phyloP scores from a whole-genome alignment of 2,888 invertebrate species.

The Sipunculus nudus region DNA sequence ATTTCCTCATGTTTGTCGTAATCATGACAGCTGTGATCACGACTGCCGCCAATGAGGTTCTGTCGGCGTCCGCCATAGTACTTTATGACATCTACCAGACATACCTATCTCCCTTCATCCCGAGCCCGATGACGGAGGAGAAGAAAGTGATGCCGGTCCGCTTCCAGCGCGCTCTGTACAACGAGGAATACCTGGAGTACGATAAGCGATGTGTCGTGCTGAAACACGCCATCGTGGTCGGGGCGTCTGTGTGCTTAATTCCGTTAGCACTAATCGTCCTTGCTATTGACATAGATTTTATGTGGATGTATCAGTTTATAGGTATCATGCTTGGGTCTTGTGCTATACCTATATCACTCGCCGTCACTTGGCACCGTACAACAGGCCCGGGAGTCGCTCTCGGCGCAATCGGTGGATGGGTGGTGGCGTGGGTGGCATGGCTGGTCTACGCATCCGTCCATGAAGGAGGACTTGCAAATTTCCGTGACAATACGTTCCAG shows the following conservation, averaged over 20 bases:
- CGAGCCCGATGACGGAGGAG: background rate
- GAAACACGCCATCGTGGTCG: conserved; percentile 32
- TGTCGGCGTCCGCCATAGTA: conserved; percentile 37
- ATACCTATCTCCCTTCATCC: conserved; percentile 34
- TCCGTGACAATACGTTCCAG: conserved; percentile 28
- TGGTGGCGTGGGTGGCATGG: conserved; percentile 29
- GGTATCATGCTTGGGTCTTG: conserved; percentile 32
- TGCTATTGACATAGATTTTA: conserved; percentile 25
- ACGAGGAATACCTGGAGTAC: conserved; percentile 36
- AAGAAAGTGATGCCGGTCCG: conserved; percentile 19
- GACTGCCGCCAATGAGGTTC: conserved; percentile 32
- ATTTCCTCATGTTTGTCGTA: conserved; percentile 35
- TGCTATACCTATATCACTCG: conserved; percentile 34
- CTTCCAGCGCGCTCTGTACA: conserved; percentile 14
- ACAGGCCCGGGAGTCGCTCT: conserved; percentile 25
- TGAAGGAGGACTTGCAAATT: conserved; percentile 24
- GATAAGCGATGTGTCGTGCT: conserved; percentile 34
- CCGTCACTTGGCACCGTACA: conserved; percentile 38
- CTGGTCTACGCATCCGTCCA: conserved; percentile 29
- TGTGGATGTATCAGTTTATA: conserved; percentile 31
- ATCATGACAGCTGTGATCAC: conserved; percentile 25
- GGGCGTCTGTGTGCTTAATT: conserved; percentile 17
- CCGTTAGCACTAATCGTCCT: conserved; percentile 27
- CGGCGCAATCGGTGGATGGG: conserved; percentile 28
- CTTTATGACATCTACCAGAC: conserved; percentile 44